Evolutionary conservation across 2,797 vertebrate genomes (phyloP), one percentile per base, ranked within the genome.

Genomic region (Acrossocheilus fasciatus): DNA sequence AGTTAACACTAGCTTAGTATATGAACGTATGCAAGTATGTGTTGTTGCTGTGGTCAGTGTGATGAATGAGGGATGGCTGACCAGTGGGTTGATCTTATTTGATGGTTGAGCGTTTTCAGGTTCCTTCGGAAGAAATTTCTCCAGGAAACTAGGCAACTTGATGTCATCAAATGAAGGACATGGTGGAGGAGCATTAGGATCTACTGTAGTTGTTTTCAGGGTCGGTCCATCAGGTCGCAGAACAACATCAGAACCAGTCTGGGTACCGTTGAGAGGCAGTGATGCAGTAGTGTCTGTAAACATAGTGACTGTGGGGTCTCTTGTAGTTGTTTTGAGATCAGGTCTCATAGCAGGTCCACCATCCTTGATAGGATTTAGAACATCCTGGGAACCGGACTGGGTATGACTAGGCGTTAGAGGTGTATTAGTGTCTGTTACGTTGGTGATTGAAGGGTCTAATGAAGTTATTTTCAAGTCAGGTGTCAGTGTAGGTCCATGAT

Each of bases 141-240:
- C 96, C 92, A 97, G 94, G 93, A 94, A 95, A 91, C 93, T 93
- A 14, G 95, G 94, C 91, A 96, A 93, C 92, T 94, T 96, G 88
- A 94, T 89, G 92, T 95, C 94, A 85, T 95, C 93, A 93, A 95
- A 94, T 92, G 95, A 93, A 81, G 95, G 91, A 93, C 94, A 23
- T 54, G 93, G 93, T 93, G 93, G 92, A 72, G 84, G 80, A 93
- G 92, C 93, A 89, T 94, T 93, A 93, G 87, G 75, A 81, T 91
- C 91, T 91, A 64, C 26, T 30, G 62, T 15, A 64, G 26, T 30
- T 64, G 62, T 64, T 30, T 64, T 64, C n/a, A 64, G 62, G 26
- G 62, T n/a, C 10, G n/a, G 23, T 26, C n/a, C 11, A 62, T 62
- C 57, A 62, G 10, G 47, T 50, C 0, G 47, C 47, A 50, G 47